phyloP scores from a whole-genome alignment of 2,888 invertebrate species.

The Cheilosia impressa region DNA sequence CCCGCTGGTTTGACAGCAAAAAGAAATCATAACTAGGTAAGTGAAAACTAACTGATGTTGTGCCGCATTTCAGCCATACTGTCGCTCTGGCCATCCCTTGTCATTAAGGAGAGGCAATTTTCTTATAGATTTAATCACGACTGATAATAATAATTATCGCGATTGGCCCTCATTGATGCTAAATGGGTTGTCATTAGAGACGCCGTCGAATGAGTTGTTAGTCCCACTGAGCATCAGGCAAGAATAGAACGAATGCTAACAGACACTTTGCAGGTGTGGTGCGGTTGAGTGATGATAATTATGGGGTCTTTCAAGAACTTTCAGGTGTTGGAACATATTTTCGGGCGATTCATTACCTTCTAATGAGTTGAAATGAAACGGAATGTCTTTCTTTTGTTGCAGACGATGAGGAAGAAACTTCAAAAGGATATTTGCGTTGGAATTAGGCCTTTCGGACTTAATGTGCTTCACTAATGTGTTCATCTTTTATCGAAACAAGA shows the following conservation, averaged over 20 bases:
- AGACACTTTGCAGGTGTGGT: slow-evolving; percentile 25
- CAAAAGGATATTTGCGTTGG: slow-evolving; percentile 11
- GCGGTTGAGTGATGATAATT: slow-evolving; percentile 50
- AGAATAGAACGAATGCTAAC: not conserved
- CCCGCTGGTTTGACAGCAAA: not conserved
- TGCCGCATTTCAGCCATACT: not conserved
- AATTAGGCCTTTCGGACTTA: not conserved
- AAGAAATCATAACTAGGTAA: not conserved
- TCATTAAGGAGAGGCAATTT: slow-evolving; percentile 7
- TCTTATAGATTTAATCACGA: slow-evolving; percentile 28
- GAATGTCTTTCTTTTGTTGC: slow-evolving; percentile 19
- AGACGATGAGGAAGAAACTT: not conserved
- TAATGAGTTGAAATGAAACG: slow-evolving; percentile 48
- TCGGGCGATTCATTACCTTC: slow-evolving; percentile 31
- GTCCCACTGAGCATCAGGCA: not conserved
- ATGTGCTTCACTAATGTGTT: slow-evolving; percentile 33
- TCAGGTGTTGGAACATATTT: slow-evolving; percentile 48
- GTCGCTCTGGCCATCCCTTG: too few relatives aligned
- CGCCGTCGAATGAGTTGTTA: not conserved
- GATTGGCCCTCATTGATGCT: slow-evolving; percentile 32
- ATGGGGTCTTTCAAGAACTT: slow-evolving; percentile 18
- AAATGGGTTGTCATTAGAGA: slow-evolving; percentile 41
- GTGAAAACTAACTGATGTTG: not conserved
- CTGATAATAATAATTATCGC: slow-evolving; percentile 42
- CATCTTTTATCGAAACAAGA: not conserved